Base-by-base conservation (phyloP, 1,140 invertebrate genomes). In the Microplitis demolitor region DNA sequence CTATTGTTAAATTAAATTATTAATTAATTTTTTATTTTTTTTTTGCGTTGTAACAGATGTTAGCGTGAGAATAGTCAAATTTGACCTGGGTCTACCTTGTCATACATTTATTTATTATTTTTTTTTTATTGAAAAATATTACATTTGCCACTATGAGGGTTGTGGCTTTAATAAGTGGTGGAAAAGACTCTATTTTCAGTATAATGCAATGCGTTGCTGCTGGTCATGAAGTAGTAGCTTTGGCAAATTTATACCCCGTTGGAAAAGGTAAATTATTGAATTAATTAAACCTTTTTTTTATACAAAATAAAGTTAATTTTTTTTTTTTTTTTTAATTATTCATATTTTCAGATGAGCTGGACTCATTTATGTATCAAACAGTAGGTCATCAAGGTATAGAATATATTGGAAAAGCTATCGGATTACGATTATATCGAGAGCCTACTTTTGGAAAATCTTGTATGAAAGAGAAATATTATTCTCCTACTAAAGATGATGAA, bases 291-390 rank as follows among this genome's bases (percentile, higher is more conserved):
- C 56, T 14, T 58, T 37, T 35, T 68, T 11, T 31, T 34, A 24
- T 74, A 64, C 60, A 60, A 37, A 56, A 5, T 33, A 45, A 63
- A 66, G 58, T 72, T 75, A 72, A 72, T 34, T 45, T 67, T 71
- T 45, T 68, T 69, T 64, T 72, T 70, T 62, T 74, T 71, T 66
- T 16, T 53, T 39, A 0, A 64, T 24, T 31, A 50, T 45, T 66
- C 71, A 75, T 78, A 4, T 72, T 84, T 87, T 14, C 79, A 95
- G 95, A 96, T 90, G 98, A 99, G 85, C 85, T 99, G 75, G 98
- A 99, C 87, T 99, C 97, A 82, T 99, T 97, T 82, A 99, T 99
- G 98, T 99, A 98, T 84, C 98, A 99, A 89, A 98, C 96, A 66
- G 98, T 99, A 66, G 98, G 98, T 8, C 95, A 98, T 87, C 94